These are phyloP conservation scores for Globodera ellingtonae DNA, from an alignment of 1,140 invertebrate species.

Conservation along the genomic window DNA sequence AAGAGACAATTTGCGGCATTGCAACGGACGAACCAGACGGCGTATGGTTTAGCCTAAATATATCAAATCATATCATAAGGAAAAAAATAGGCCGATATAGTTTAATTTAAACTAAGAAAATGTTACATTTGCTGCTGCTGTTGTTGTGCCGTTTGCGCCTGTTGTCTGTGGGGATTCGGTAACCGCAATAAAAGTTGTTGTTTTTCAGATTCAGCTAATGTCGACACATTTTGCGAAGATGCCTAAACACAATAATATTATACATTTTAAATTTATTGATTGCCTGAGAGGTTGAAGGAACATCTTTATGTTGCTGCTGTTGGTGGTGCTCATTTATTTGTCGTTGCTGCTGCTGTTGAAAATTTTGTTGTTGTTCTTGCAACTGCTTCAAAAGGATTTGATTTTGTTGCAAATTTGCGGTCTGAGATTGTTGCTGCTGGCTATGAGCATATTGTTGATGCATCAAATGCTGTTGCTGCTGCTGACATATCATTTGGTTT, in stretches of 20 bases:
- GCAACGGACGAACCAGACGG: neutral
- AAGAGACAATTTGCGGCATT: neutral
- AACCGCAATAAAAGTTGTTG: neutral
- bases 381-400: neutral
- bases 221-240: neutral
- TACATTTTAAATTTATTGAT: no score
- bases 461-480: neutral
- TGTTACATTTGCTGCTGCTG: neutral
- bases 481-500: neutral
- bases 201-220: neutral
- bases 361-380: neutral
- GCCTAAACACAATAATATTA: neutral
- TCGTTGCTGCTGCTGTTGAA: neutral
- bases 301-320: neutral
- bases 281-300: no score
- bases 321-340: neutral
- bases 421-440: neutral
- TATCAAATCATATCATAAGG: neutral
- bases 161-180: constrained; percentile 4
- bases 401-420: neutral
- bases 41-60: neutral
- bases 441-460: neutral
- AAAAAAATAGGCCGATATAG: neutral
- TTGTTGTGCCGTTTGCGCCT: neutral
- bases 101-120: neutral